These are phyloP conservation scores for Epicampocera succincta DNA, from an alignment of 2,888 invertebrate genomes.

Conservation along the genomic window DNA sequence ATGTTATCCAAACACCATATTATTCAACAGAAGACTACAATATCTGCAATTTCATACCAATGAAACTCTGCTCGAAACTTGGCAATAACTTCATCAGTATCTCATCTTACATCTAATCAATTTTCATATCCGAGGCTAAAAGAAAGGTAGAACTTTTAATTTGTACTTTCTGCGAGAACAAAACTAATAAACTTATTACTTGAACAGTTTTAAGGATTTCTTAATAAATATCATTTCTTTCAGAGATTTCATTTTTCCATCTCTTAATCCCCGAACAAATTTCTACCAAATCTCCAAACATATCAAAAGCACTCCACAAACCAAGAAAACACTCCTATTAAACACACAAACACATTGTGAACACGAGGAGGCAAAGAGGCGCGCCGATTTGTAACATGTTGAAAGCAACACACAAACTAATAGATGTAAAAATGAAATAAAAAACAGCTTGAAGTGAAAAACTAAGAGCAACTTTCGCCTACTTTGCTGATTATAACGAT, in stretches of 20 bases:
- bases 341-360: slow-evolving; percentile 15
- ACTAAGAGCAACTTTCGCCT: slow-evolving; percentile 67
- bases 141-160: slow-evolving; percentile 29
- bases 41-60: too few relatives aligned
- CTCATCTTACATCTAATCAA: slow-evolving; percentile 51
- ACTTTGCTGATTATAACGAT: slow-evolving; percentile 69
- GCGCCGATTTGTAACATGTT: slow-evolving; percentile 42
- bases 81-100: not conserved
- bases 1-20: too few relatives aligned
- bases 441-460: slow-evolving; percentile 39
- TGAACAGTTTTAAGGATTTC: slow-evolving; percentile 32
- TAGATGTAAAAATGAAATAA: slow-evolving; percentile 42
- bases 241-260: slow-evolving; percentile 7
- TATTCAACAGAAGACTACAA: too few relatives aligned
- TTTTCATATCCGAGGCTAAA: slow-evolving; percentile 44
- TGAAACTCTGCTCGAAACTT: not conserved
- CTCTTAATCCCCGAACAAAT: slow-evolving; percentile 66
- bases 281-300: slow-evolving; percentile 65
- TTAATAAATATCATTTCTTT: slow-evolving; percentile 21
- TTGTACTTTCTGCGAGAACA: slow-evolving; percentile 16
- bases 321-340: slow-evolving; percentile 9
- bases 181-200: slow-evolving; percentile 10
- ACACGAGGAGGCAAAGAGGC: slow-evolving; percentile 9
- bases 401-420: slow-evolving; percentile 47
- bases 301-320: slow-evolving; percentile 45